Evolutionary conservation across 92 coral and sea anemone genomes (phyloP), one percentile per base, ranked within the genome.

Genomic region (Actinernus sp.): DNA sequence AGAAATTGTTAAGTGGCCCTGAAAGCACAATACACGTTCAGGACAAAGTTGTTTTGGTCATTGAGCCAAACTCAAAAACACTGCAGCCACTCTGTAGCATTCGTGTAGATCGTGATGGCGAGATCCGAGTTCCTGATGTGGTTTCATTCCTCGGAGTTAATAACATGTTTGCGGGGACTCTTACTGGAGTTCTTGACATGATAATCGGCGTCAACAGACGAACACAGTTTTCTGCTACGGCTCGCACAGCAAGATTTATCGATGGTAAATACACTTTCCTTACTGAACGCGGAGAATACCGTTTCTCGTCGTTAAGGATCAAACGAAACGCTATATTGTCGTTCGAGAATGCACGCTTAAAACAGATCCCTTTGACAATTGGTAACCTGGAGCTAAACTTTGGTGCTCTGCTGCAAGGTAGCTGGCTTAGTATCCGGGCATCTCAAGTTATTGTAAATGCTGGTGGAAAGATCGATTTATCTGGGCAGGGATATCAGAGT

Each of bases 181-280:
- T 94, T 49, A 94, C 97, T 3, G 98, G 98, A 3, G 91, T 94
- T 28, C 64, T 94, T 49, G 95, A 94, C 53, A 94, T 94, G 97
- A 68, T 94, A 16, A 90, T 94, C 31, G 98, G 92, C 16, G 97
- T 75, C 22, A 82, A 86, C 25, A 84, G 98, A 11, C 64, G 67
- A 43, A 86, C 88, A 14, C 68, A 71, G 63, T 79, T 94, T 38
- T 91, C 97, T 1, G 40, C 94, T 28, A 81, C 98, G 10, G 92
- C 97, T 3, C 82, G 98, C 52, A 94, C 98, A 55, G 98, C 98
- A 31, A 92, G 91, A 18, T 94, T 63, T 74, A 73, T 94, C 26
- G 97, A 94, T 76, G 98, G 98, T 3, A 88, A 94, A 48, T 94
- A 91, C 53, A 94, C 98, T 0, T 87, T 86, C 27, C 75, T 90